A percentile compares a stretch with the other conserved stretches of the same genome.
Evolutionary conservation across 2,888 invertebrate species (phyloP).

Genomic region (Meteorus colon): DNA sequence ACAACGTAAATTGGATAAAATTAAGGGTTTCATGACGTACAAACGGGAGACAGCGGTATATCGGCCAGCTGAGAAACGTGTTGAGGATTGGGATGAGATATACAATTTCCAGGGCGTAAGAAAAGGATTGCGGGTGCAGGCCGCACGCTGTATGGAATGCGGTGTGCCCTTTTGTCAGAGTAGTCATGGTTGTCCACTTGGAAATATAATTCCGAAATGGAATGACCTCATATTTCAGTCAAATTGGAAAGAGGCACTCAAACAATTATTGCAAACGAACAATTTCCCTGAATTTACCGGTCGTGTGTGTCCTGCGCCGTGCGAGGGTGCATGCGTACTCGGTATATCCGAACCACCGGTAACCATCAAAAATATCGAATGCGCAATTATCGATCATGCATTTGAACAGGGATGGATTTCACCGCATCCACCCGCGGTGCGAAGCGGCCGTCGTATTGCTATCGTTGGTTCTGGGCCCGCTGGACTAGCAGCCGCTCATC

Average conservation of each 20-base stretch:
- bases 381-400: slow-evolving; percentile 98
- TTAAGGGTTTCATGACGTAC: slow-evolving; percentile 96
- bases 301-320: slow-evolving; percentile 96
- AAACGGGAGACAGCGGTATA: slow-evolving; percentile 91
- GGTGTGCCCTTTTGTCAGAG: slow-evolving; percentile 99
- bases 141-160: slow-evolving; percentile 98
- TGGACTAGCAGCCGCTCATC: slow-evolving; percentile 96
- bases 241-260: slow-evolving; percentile 95
- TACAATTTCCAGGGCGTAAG: slow-evolving; percentile 91
- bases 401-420: slow-evolving; percentile 96
- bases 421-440: slow-evolving; percentile 83
- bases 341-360: slow-evolving; percentile 97
- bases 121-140: slow-evolving; percentile 91
- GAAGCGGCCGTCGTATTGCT: slow-evolving; percentile 89
- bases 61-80: slow-evolving; percentile 87
- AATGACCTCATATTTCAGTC: slow-evolving; percentile 96
- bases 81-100: slow-evolving; percentile 98
- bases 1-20: slow-evolving; percentile 86
- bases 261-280: slow-evolving; percentile 96
- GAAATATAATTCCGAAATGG: slow-evolving; percentile 99
- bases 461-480: slow-evolving; percentile 96
- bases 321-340: slow-evolving; percentile 98
- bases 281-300: slow-evolving; percentile 99
- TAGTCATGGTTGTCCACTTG: slow-evolving; percentile 95
- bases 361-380: slow-evolving; percentile 99